Evolutionary conservation across 1,140 invertebrate species (phyloP).

Genomic region (Diachasmimorpha longicaudata): DNA sequence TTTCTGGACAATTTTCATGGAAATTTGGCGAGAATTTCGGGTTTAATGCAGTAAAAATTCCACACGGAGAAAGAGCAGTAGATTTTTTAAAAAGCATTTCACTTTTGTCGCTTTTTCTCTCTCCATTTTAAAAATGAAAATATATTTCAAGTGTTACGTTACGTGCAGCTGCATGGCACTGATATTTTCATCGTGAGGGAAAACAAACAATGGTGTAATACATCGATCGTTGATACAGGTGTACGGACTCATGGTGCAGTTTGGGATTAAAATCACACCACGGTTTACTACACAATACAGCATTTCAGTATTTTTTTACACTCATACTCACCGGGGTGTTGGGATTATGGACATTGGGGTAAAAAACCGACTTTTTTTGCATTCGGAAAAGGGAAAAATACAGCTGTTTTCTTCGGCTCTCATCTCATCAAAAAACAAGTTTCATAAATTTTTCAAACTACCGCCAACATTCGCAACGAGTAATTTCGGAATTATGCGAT

Average conservation of each 20-base stretch:
- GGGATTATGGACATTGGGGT: neutral
- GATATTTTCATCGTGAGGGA: neutral
- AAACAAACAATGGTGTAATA: neutral
- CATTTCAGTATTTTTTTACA: neutral
- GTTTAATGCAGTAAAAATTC: too few relatives aligned
- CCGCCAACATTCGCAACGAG: too few relatives aligned
- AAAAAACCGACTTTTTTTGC: neutral
- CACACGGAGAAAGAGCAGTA: too few relatives aligned
- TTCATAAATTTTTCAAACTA: too few relatives aligned
- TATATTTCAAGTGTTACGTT: neutral
- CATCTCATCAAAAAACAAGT: too few relatives aligned
- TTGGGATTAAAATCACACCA: neutral
- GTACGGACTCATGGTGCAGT: neutral
- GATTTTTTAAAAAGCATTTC: too few relatives aligned
- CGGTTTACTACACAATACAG: neutral
- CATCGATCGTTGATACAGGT: neutral
- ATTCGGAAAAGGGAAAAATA: neutral
- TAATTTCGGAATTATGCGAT: too few relatives aligned
- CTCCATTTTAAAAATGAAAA: too few relatives aligned
- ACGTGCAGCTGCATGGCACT: neutral
- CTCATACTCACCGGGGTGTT: neutral
- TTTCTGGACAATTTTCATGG: too few relatives aligned
- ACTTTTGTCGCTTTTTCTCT: too few relatives aligned
- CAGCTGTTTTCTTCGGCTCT: too few relatives aligned
- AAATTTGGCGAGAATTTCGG: too few relatives aligned